Evolutionary conservation across 2,888 invertebrate genomes (phyloP).

Genomic region (Branchellion lobata): DNA sequence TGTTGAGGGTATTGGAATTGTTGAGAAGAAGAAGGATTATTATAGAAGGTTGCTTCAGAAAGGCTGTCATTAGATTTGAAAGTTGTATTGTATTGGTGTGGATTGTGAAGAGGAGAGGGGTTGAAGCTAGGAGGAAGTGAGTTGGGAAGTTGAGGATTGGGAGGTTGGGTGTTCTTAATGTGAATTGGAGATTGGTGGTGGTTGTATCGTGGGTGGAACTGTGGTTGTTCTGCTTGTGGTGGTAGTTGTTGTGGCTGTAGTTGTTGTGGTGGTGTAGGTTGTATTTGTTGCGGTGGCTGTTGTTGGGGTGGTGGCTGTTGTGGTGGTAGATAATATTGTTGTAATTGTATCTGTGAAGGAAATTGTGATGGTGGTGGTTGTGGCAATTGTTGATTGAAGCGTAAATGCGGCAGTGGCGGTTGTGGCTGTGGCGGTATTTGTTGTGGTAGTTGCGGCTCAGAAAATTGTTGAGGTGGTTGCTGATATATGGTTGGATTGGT

Average conservation of each 20-base stretch:
- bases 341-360: not conserved
- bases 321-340: no score
- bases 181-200: no score
- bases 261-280: not conserved
- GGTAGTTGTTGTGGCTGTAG: slow-evolving; percentile 11
- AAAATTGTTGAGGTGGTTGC: not conserved
- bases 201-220: no score
- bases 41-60: no score
- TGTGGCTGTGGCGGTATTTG: not conserved
- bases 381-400: slow-evolving; percentile 49
- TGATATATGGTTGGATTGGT: not conserved
- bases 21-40: slow-evolving; percentile 3
- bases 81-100: slow-evolving; percentile 1
- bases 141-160: slow-evolving; percentile 42
- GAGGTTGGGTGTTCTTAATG: no score
- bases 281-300: slow-evolving; percentile 20
- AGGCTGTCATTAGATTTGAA: no score
- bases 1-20: slow-evolving; percentile 5
- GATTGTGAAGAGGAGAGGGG: not conserved
- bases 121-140: not conserved
- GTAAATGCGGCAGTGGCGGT: slow-evolving; percentile 37
- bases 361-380: slow-evolving; percentile 43
- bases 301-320: no score
- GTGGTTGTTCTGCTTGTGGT: slow-evolving; percentile 48
- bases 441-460: not conserved